These are phyloP conservation scores for Coluber constrictor DNA, from an alignment of 2,797 vertebrate genomes.

Conservation along the genomic window DNA sequence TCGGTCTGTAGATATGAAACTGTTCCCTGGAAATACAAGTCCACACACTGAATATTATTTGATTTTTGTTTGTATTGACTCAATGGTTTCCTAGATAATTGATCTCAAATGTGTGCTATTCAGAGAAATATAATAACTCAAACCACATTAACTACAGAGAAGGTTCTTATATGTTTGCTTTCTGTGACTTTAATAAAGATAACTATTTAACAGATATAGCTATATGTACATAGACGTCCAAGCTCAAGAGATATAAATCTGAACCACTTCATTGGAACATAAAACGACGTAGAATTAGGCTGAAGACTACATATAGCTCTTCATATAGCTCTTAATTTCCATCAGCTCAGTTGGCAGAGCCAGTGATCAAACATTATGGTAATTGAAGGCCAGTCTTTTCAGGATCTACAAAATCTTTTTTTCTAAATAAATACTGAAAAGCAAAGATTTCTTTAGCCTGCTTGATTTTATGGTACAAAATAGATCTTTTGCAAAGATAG, in stretches of 20 bases:
- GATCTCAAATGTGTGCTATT: background rate
- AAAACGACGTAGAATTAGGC: background rate
- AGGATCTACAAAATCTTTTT: background rate
- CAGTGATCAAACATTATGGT: background rate
- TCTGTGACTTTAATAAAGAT: background rate
- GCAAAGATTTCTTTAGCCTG: background rate
- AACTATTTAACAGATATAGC: background rate
- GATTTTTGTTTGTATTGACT: background rate
- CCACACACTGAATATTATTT: background rate
- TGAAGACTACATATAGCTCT: background rate
- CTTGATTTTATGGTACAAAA: background rate
- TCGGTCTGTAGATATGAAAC: background rate
- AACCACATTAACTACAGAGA: background rate
- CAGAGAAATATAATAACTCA: slow-evolving; percentile 34
- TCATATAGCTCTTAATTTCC: background rate
- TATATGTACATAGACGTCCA: background rate
- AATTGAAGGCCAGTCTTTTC: background rate
- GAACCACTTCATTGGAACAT: background rate
- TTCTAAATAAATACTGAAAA: background rate
- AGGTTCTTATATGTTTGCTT: slow-evolving; percentile 19
- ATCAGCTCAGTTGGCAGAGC: background rate
- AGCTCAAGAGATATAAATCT: background rate
- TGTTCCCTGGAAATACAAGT: background rate
- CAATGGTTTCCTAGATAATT: background rate
- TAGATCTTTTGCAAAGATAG: background rate